phyloP scores from a whole-genome alignment of 2,113 vertebrate genomes.

The Globicephala melas region DNA sequence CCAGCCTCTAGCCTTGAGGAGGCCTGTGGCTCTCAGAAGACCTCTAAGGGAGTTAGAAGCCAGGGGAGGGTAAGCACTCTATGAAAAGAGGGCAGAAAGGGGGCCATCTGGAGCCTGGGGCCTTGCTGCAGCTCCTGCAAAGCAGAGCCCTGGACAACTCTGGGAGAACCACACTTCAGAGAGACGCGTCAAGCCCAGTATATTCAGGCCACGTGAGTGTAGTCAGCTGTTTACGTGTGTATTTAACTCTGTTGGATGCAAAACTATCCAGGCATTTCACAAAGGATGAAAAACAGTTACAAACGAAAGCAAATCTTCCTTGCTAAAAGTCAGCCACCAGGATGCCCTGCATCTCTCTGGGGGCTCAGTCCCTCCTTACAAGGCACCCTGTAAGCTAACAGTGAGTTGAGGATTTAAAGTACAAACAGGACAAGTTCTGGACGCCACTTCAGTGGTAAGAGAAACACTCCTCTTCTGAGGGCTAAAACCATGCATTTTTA shows the following conservation, averaged over 20 bases:
- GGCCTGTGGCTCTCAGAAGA: not conserved
- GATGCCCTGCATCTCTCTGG: not conserved
- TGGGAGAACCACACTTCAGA: not conserved
- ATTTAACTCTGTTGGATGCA: not conserved
- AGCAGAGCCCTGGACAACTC: no score
- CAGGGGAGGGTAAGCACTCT: not conserved
- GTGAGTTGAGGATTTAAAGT: not conserved
- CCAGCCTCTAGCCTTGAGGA: not conserved
- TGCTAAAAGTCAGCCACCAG: not conserved
- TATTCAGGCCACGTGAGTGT: no score
- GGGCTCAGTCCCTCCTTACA: not conserved
- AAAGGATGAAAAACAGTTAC: not conserved
- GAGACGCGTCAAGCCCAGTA: not conserved
- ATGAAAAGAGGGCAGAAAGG: not conserved
- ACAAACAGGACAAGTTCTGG: not conserved
- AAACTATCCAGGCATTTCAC: not conserved
- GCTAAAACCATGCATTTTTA: not conserved
- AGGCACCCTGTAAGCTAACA: not conserved
- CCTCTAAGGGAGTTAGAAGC: no score
- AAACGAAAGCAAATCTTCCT: not conserved
- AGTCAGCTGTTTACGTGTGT: not conserved
- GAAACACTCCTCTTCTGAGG: not conserved
- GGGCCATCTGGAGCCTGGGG: not conserved
- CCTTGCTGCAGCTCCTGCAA: not conserved
- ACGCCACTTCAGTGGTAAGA: not conserved